Evolutionary conservation across 35 echinoderm and acorn worm genomes (phyloP).

Genomic region (Lytechinus variegatus): DNA sequence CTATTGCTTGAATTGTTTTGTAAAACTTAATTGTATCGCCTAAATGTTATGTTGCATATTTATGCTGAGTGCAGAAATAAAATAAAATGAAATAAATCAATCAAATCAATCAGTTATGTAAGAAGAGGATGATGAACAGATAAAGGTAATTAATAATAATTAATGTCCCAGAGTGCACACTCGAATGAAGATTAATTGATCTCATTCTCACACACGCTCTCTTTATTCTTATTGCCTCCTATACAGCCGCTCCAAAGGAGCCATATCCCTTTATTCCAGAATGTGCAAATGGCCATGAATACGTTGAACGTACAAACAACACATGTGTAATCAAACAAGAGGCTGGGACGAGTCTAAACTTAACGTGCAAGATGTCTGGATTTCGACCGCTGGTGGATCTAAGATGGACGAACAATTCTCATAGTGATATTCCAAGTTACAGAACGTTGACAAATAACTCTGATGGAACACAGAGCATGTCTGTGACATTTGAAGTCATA

Average conservation of each 20-base stretch:
- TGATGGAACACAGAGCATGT: constrained; percentile 1
- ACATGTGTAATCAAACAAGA: background rate
- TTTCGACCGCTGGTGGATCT: constrained; percentile 7
- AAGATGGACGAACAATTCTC: background rate
- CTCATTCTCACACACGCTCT: no score
- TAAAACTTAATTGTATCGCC: no score
- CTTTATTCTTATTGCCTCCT: no score
- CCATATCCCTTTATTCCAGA: background rate
- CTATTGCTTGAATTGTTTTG: no score
- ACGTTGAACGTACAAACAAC: background rate
- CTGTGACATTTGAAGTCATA: constrained; percentile 17
- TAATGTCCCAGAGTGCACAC: no score
- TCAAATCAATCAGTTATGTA: no score
- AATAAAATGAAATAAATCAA: no score
- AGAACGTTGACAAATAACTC: constrained; percentile 34
- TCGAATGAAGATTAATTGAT: no score
- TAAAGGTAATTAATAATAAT: no score
- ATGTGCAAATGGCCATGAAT: background rate
- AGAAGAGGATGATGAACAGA: no score
- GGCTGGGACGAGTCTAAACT: constrained; percentile 5
- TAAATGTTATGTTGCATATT: no score
- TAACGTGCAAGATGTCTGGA: background rate
- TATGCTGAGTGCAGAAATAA: no score
- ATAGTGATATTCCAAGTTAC: background rate
- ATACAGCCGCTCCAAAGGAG: constrained; percentile 21